Conservation (phyloP, 1,140 invertebrate genomes). For the Anadara kagoshimensis region DNA sequence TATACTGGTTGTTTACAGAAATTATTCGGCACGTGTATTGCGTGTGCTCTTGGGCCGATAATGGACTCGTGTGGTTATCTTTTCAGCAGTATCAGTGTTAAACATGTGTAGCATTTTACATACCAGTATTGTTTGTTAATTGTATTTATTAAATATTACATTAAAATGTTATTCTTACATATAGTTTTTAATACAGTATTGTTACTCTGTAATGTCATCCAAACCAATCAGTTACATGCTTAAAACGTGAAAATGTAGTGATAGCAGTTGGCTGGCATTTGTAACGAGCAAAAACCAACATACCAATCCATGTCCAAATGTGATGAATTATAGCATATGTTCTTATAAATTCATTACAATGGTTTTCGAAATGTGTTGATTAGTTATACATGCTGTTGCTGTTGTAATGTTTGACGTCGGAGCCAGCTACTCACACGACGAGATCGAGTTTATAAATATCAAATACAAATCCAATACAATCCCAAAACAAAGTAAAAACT, state of each 20-base stretch:
- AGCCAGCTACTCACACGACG: too few species aligned
- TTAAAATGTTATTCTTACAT: not conserved
- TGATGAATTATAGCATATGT: too few species aligned
- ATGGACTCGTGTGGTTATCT: slow-evolving; percentile 80
- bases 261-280: not conserved
- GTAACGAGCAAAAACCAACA: not conserved
- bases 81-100: slow-evolving; percentile 79
- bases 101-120: not conserved
- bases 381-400: too few species aligned
- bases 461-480: too few species aligned
- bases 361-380: too few species aligned
- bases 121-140: not conserved
- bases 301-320: too few species aligned
- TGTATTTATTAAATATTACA: not conserved
- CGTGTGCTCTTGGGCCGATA: slow-evolving; percentile 79
- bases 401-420: too few species aligned
- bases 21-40: slow-evolving; percentile 77
- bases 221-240: not conserved
- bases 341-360: too few species aligned
- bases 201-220: too few species aligned
- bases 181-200: too few species aligned
- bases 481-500: too few species aligned
- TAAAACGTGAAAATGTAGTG: not conserved
- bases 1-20: slow-evolving; percentile 79
- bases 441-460: too few species aligned